Evolutionary conservation across 1,140 invertebrate species (phyloP).

Genomic region (Zaprionus capensis): DNA sequence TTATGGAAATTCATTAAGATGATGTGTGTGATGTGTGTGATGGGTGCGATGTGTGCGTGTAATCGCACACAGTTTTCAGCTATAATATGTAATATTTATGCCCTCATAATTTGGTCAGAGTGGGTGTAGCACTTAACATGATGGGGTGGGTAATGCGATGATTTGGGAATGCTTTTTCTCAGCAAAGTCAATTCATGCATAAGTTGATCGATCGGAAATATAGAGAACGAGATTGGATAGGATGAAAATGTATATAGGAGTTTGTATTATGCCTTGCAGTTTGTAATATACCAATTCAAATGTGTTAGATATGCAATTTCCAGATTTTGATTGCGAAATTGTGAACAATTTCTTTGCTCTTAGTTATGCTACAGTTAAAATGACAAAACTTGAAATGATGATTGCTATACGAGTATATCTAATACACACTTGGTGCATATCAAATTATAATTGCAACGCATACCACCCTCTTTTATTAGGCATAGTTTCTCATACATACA

Average conservation of each 20-base stretch:
- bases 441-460: not conserved
- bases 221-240: not conserved
- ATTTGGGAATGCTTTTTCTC: conserved; percentile 7
- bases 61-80: conserved; percentile 15
- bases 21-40: conserved; percentile 36
- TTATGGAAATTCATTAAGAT: conserved; percentile 77
- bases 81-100: conserved; percentile 24
- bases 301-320: not conserved
- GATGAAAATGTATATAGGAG: not conserved
- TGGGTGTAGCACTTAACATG: conserved; percentile 11
- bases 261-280: too few relatives aligned
- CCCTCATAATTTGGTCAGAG: conserved; percentile 8
- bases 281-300: not conserved
- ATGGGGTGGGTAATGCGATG: conserved; percentile 3
- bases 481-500: too few relatives aligned
- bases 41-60: conserved; percentile 25
- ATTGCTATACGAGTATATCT: not conserved
- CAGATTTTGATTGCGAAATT: not conserved
- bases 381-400: not conserved
- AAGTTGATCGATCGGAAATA: not conserved
- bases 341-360: not conserved
- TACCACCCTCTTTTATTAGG: not conserved
- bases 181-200: conserved; percentile 3
- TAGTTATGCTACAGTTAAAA: not conserved
- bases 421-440: not conserved